Evolutionary conservation across 2,888 invertebrate species (phyloP), one percentile per base, ranked within the genome.

Genomic region (Aporophyla lueneburgensis): DNA sequence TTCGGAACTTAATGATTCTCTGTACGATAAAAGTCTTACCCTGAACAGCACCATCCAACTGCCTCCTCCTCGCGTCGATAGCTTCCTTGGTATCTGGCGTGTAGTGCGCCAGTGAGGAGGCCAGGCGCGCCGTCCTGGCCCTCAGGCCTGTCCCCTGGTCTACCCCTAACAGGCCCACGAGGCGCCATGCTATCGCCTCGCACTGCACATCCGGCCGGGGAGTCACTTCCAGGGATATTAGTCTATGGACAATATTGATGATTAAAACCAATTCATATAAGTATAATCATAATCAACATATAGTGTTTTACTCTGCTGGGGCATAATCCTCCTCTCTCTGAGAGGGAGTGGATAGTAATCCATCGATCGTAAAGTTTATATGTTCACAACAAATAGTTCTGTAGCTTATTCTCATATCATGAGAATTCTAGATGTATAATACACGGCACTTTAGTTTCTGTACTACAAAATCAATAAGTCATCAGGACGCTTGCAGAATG

Each of bases 31-130:
- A 40, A 14, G 19, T 10, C 58, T 74, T 90, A 96, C 98, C 99
- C 94, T 99, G 98, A 5, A 99, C 98, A 27, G 99, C 99, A 87
- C 98, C 97, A 92, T 99, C 98, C 58, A 99, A 95, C 78, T 98
- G 97, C 86, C 98, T 97, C 81, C 98, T 97, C 71, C 98, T 97
- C 24, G 97, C 97, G 51, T 97, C 97, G 24, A 99, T 94, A 0
- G 97, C 97, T 74, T 97, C 97, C 76, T 98, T 97, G n/a, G 97
- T 93, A 69, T 97, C 97, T 0, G 98, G 98, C 72, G 97, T 97
- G 91, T 97, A 98, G 80, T 97, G 97, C 10, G 97, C 96, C 80
- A 98, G 91, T 0, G 97, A 97, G 74, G 97, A 97, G 0, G 97
- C 97, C 51, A 98, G 94, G 76, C 97, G 96, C 0, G 97, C 93